Evolutionary conservation across 1,140 invertebrate genomes (phyloP).

Genomic region (Oedothorax gibbosus): DNA sequence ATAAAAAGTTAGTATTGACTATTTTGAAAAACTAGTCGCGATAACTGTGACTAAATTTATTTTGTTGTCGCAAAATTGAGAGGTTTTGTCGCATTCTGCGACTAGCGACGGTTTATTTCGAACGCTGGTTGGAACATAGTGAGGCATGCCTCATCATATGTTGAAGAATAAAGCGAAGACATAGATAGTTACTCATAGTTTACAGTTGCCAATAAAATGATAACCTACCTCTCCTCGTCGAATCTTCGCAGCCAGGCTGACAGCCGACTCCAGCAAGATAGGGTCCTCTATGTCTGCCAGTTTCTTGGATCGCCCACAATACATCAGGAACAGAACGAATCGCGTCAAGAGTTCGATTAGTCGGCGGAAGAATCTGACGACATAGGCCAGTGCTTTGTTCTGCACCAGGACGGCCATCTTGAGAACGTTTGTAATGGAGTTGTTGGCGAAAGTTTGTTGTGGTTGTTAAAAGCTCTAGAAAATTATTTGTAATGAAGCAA

Average conservation of each 20-base stretch:
- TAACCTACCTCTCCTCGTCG: slow-evolving; percentile 56
- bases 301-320: slow-evolving; percentile 38
- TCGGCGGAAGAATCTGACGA: slow-evolving; percentile 41
- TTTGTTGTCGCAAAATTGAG: too few relatives aligned
- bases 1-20: too few relatives aligned
- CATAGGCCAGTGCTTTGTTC: slow-evolving; percentile 26
- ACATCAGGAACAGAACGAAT: slow-evolving; percentile 41
- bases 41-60: too few relatives aligned
- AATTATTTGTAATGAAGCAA: background rate
- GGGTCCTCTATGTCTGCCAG: slow-evolving; percentile 56
- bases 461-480: background rate
- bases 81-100: too few relatives aligned
- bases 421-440: background rate
- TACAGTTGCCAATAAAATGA: background rate
- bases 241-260: slow-evolving; percentile 58
- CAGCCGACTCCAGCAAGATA: slow-evolving; percentile 54
- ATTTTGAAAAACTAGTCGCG: too few relatives aligned
- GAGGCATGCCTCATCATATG: too few relatives aligned
- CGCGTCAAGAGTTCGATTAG: slow-evolving; percentile 43
- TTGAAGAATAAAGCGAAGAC: too few relatives aligned
- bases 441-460: background rate
- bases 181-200: background rate
- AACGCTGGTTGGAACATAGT: too few relatives aligned
- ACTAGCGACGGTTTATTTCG: too few relatives aligned
- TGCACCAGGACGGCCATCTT: slow-evolving; percentile 43